Conservation (phyloP, 2,113 vertebrate genomes). For the Hypomesus transpacificus region DNA sequence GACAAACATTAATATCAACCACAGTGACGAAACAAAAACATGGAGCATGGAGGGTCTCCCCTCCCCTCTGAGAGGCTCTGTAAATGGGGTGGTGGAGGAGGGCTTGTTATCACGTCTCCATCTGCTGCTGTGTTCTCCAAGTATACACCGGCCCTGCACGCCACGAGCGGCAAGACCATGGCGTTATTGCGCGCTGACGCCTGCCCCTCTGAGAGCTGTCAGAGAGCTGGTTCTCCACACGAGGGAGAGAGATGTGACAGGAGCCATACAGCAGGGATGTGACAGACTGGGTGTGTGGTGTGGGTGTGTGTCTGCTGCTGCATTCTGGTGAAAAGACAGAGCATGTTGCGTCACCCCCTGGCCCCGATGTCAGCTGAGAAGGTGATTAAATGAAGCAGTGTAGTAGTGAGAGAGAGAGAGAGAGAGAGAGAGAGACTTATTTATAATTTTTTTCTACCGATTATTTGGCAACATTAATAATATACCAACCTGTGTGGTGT, state of each 20-base stretch:
- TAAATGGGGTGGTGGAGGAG: neutral
- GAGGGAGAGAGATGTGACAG: constrained; percentile 36
- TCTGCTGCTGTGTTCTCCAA: too few species aligned
- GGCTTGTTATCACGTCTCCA: neutral
- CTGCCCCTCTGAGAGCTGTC: constrained; percentile 33
- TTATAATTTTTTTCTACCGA: too few species aligned
- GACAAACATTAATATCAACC: too few species aligned
- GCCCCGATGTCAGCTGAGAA: constrained; percentile 12
- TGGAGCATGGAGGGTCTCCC: neutral
- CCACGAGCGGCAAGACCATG: constrained; percentile 17
- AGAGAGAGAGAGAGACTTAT: constrained; percentile 4
- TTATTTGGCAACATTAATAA: too few species aligned
- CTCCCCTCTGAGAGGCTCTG: neutral
- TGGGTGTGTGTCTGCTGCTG: neutral
- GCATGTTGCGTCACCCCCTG: constrained; percentile 10
- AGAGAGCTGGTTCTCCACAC: constrained; percentile 30
- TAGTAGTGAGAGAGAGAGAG: constrained; percentile 23
- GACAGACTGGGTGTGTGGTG: neutral
- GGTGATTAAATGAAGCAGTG: constrained; percentile 13
- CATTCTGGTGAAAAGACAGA: constrained; percentile 15
- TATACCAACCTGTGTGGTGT: too few species aligned
- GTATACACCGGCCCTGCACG: neutral
- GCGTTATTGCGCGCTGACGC: constrained; percentile 20
- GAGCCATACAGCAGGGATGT: constrained; percentile 12
- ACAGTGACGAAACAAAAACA: too few species aligned